A percentile compares a stretch with the other conserved stretches of the same genome.
Evolutionary conservation across 2,797 vertebrate genomes (phyloP).

Genomic region (Rhyacichthys aspro): DNA sequence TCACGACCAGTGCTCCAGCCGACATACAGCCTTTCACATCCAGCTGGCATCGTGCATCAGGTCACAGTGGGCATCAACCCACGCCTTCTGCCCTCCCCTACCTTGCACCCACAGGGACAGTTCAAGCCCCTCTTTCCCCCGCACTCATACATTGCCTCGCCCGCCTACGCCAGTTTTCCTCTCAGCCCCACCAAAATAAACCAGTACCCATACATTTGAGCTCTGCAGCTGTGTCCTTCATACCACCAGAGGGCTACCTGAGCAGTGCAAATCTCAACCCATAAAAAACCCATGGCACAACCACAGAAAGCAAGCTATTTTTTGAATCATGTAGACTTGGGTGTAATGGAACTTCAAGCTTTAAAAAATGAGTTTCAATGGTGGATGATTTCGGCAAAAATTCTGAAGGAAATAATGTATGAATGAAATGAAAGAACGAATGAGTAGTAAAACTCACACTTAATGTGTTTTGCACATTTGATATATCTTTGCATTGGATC

Average conservation of each 20-base stretch:
- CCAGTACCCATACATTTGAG: constrained; percentile 98
- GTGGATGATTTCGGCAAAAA: constrained; percentile 69
- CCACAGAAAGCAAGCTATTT: constrained; percentile 91
- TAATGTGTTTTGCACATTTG: constrained; percentile 99
- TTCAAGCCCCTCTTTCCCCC: constrained; percentile 95
- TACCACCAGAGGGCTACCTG: constrained; percentile 68
- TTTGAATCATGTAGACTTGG: constrained; percentile 94
- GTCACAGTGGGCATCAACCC: constrained; percentile 95
- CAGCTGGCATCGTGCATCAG: constrained; percentile 90
- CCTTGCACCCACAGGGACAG: constrained; percentile 90
- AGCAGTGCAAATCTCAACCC: constrained; percentile 49
- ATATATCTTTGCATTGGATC: constrained; percentile 98
- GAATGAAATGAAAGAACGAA: constrained; percentile 77
- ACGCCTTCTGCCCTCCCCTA: constrained; percentile 93
- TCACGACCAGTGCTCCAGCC: constrained; percentile 90
- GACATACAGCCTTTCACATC: constrained; percentile 89
- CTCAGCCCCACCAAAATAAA: constrained; percentile 97
- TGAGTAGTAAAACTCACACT: constrained; percentile 88
- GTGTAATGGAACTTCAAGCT: constrained; percentile 99
- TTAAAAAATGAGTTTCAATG: constrained; percentile 82
- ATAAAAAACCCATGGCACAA: constrained; percentile 93
- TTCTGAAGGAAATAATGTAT: constrained; percentile 70
- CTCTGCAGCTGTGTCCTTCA: constrained; percentile 63
- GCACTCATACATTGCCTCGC: constrained; percentile 95
- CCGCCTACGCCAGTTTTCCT: constrained; percentile 93